These are phyloP conservation scores for Odontomachus brunneus DNA, from an alignment of 1,140 invertebrate genomes.

Conservation along the genomic window DNA sequence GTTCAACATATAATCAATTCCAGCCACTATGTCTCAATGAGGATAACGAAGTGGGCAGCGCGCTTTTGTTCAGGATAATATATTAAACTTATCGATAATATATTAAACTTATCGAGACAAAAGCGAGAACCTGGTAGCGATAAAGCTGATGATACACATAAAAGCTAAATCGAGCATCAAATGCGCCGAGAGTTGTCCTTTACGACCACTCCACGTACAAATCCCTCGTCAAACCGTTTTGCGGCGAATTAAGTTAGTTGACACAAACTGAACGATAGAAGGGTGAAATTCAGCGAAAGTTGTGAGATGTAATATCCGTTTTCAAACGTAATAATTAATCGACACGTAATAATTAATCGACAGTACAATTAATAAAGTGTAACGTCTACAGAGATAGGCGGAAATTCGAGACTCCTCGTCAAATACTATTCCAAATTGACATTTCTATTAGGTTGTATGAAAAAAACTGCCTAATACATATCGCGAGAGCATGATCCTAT, in stretches of 20 bases:
- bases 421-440: no score
- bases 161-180: not conserved
- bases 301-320: no score
- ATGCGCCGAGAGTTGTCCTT: not conserved
- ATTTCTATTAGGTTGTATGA: no score
- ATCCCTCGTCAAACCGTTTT: slow-evolving; percentile 1
- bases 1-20: slow-evolving; percentile 10
- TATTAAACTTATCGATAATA: not conserved
- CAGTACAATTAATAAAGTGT: no score
- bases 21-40: not conserved
- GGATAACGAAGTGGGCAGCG: not conserved
- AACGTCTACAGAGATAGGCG: no score
- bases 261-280: no score
- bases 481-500: no score
- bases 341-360: no score
- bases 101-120: not conserved
- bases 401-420: no score
- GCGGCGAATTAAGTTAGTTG: not conserved
- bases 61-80: slow-evolving; percentile 5
- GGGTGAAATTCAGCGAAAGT: no score
- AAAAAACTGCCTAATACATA: no score
- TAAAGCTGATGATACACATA: not conserved
- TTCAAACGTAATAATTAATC: no score
- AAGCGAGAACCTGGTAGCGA: not conserved
- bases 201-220: not conserved